Evolutionary conservation across 1,140 invertebrate genomes (phyloP), one percentile per base, ranked within the genome.

Genomic region (Lepidurus arcticus): DNA sequence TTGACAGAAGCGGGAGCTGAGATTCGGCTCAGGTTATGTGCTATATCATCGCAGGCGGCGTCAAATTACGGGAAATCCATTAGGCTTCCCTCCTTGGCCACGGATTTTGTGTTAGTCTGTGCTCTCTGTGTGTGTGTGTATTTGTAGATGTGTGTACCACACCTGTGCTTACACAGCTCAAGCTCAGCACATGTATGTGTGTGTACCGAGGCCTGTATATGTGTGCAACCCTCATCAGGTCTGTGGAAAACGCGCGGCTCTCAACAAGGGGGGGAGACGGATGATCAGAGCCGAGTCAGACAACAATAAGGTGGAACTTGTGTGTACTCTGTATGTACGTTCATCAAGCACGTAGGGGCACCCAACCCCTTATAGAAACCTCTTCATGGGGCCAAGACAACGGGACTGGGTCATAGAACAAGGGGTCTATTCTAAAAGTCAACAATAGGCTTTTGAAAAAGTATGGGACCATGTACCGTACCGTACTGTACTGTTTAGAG

Each of bases 151-250:
- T 65, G 53, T 65, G 8, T 21, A 65, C 13, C 53, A 65, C 53
- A 65, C 53, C 53, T 65, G 53, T 65, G 53, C 53, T 65, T 65
- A 65, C 53, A 65, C 53, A 65, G 21, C 53, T 65, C 53, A 65
- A n/a, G 53, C 53, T 65, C 53, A 9, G 53, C 53, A 65, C 53
- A 65, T 65, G 53, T 65, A 21, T 65, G 53, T 65, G 8, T 65
- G 13, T 65, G 53, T 65, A 65, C 53, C 6, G 53, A 65, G n/a
- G 16, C 8, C 16, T 65, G 53, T 65, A 65, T 65, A 21, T 65
- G 13, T 65, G 53, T 21, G 53, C 21, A 65, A 65, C 53, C 21
- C 53, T 21, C 53, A 65, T 65, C 53, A 65, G 21, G 53, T n/a
- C 53, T 21, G 16, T 7, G 9, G 21, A 65, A 65, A 65, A 65